A percentile compares a stretch with the other conserved stretches of the same genome.
Conservation (phyloP, 2,797 vertebrate genomes). For the Acrocephalus scirpaceus region DNA sequence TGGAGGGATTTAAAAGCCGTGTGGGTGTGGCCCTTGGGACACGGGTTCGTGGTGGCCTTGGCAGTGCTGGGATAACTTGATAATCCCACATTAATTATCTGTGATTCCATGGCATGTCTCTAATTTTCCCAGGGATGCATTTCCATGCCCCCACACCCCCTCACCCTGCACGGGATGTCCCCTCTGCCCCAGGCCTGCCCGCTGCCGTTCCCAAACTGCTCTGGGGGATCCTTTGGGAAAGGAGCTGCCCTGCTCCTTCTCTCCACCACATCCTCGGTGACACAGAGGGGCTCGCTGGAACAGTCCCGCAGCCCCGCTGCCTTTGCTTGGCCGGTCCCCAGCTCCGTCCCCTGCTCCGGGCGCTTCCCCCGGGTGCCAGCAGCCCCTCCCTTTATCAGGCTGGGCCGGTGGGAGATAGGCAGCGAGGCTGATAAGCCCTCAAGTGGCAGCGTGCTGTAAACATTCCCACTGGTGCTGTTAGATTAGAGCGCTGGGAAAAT, state of each 20-base stretch:
- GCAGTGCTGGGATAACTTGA: neutral
- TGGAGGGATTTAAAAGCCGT: neutral
- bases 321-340: neutral
- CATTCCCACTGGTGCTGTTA: slow-evolving; percentile 81
- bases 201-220: neutral
- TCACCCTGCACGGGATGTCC: accelerated
- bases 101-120: neutral
- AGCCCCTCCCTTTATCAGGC: slow-evolving; percentile 61
- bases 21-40: neutral
- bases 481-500: slow-evolving; percentile 78
- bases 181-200: neutral
- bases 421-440: slow-evolving; percentile 72
- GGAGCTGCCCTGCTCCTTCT: neutral
- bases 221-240: neutral
- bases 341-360: neutral
- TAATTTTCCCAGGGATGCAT: accelerated
- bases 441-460: slow-evolving; percentile 83
- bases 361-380: neutral
- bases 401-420: slow-evolving; percentile 59
- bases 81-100: no score
- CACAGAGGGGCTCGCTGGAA: neutral
- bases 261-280: neutral
- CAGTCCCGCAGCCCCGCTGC: neutral
- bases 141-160: neutral
- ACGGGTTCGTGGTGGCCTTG: neutral